Evolutionary conservation across 2,113 vertebrate species (phyloP), one percentile per base, ranked within the genome.

Genomic region (Struthidea cinerea): DNA sequence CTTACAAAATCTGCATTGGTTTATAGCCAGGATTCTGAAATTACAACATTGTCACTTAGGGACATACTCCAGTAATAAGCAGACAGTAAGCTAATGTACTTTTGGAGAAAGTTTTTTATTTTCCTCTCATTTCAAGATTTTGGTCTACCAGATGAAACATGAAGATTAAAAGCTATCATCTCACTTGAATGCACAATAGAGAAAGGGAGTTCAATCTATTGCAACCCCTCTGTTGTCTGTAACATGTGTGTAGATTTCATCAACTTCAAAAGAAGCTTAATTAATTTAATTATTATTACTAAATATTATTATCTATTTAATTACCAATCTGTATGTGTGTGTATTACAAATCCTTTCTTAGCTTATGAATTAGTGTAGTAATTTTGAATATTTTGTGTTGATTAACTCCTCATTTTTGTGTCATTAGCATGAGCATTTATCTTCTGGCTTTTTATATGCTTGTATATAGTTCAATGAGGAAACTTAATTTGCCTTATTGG

Each of bases 261-360:
- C 75, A 84, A 37, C n/a, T 94, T 89, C 53, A 69, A 94, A 91
- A 95, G 88, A 86, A 84, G 71, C 75, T 77, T 96, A 95, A 95
- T 94, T 94, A 91, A 91, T 95, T 90, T 86, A 94, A 96, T 97
- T 95, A 93, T 96, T 96, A 90, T 90, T 96, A 86, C 81, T 96
- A 96, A 94, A 96, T 96, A 95, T 93, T 93, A 89, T 93, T 92
- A 89, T 93, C 71, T 90, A 21, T 92, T 92, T 95, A 94, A 90
- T 96, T 96, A 71, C 90, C 89, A 89, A 81, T 95, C 84, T 93
- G 75, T 86, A 77, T 94, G 87, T 93, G 76, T 90, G 89, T 7
- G 1, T 95, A 55, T 84, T 94, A 93, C 64, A 97, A 95, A 95
- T 89, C 91, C 86, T 94, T 94, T 92, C 88, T 90, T 92, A 89